Percentiles rank a stretch among this genome's conserved stretches.
phyloP scores from a whole-genome alignment of 2,888 invertebrate genomes.

The Podabrus alpinus region DNA sequence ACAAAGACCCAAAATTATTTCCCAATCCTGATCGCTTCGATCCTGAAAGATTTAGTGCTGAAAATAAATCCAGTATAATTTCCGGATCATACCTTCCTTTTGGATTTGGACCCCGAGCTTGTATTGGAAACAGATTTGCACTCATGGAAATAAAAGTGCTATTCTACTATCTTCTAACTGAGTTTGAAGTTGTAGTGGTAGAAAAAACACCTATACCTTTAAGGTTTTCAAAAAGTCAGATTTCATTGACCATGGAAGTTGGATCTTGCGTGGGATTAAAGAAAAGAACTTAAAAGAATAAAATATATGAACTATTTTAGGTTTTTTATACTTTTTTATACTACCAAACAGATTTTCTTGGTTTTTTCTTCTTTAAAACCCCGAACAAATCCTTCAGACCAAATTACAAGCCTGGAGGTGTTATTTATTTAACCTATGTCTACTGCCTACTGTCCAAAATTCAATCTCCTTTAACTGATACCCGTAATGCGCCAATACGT shows the following conservation, averaged over 20 bases:
- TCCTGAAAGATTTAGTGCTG: conserved; percentile 55
- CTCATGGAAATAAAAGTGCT: conserved; percentile 42
- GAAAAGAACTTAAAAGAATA: not conserved
- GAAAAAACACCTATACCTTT: conserved; percentile 42
- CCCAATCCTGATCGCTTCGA: conserved; percentile 46
- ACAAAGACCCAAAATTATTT: conserved; percentile 42
- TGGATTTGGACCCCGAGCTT: conserved; percentile 63
- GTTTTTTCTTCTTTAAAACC: no score
- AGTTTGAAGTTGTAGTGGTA: conserved; percentile 40
- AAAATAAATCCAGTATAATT: conserved; percentile 58
- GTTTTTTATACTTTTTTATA: no score
- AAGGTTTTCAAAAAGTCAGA: conserved; percentile 28
- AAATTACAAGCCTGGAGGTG: no score
- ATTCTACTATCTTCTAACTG: conserved; percentile 38
- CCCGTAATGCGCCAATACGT: no score
- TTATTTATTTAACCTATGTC: no score
- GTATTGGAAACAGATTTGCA: conserved; percentile 59
- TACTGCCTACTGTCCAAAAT: no score
- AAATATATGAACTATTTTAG: no score
- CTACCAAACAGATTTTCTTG: no score
- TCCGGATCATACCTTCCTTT: conserved; percentile 51
- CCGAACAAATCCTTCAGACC: no score
- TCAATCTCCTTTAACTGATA: no score
- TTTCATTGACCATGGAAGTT: conserved; percentile 36
- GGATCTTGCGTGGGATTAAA: conserved; percentile 44